Base-by-base conservation (phyloP, 2,888 invertebrate species). In the Zygaena filipendulae region DNA sequence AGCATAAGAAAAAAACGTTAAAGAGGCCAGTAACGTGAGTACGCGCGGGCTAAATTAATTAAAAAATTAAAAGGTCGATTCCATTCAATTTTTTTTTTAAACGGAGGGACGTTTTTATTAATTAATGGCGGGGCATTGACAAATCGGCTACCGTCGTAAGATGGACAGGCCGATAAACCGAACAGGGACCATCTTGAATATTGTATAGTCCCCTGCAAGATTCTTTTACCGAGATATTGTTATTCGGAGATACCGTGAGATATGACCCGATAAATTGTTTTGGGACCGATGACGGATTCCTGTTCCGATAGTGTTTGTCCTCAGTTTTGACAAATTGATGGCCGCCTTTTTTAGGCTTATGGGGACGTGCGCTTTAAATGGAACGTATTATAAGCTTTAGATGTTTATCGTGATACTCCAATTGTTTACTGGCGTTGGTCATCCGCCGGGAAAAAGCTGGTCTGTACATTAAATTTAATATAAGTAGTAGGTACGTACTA, bases 51-150 rank as follows among this genome's bases (percentile, higher is more conserved):
- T 57, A 53, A 71, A 75, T 74, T 75, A 72, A 77, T 75, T 75
- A 71, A 59, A n/a, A n/a, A n/a, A 16, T 16, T 16, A 16, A 16
- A 52, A n/a, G 60, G 53, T 61, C 63, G 67, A 16, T 16, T 16
- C 7, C 62, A 63, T 64, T 67, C 60, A 62, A 57, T 69, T 70
- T 66, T 62, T 70, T 62, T 48, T 44, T 42, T 41, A 40, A 28
- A 36, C 29, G 33, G 46, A 44, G 46, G 47, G 52, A 56, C 51
- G 52, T 54, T 67, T 74, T 75, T 75, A 75, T 77, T 77, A 74
- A 79, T 77, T 75, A 77, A 67, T 51, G 62, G 57, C 45, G 57
- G 59, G 57, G 66, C 70, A 72, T 74, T 79, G 75, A 79, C 72
- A 74, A 75, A 79, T 75, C 64, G 72, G 67, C 71, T 69, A 64